phyloP scores from a whole-genome alignment of 1,140 invertebrate species.

The Trachelipus rathkii region DNA sequence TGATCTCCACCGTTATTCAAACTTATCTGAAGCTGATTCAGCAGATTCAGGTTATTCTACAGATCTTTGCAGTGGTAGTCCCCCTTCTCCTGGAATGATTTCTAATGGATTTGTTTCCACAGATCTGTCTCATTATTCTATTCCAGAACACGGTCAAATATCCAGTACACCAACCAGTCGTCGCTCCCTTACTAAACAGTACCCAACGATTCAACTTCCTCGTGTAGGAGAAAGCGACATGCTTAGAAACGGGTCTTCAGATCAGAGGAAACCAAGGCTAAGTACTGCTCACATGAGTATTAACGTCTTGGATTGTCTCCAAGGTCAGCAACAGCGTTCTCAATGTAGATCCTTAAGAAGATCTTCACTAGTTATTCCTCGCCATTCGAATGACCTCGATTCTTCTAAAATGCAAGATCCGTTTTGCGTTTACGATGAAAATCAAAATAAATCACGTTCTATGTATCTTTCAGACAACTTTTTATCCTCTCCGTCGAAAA shows the following conservation, averaged over 20 bases:
- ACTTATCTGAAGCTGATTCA: constrained; percentile 18
- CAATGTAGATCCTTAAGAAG: background rate
- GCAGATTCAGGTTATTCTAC: constrained; percentile 3
- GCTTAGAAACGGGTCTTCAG: background rate
- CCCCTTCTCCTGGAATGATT: background rate
- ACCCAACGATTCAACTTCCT: background rate
- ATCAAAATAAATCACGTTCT: background rate
- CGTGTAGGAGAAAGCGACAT: background rate
- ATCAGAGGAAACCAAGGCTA: background rate
- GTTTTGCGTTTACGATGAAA: background rate
- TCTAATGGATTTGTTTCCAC: background rate
- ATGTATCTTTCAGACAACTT: background rate
- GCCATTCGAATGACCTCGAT: background rate
- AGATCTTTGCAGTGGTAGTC: background rate
- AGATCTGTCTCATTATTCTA: background rate
- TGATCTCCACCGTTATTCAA: constrained; percentile 1
- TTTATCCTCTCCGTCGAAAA: background rate
- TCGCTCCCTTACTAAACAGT: background rate
- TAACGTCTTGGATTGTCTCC: background rate
- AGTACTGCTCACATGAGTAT: background rate
- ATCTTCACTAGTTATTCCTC: background rate
- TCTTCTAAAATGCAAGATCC: background rate
- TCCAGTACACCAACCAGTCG: background rate
- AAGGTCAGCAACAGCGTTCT: background rate
- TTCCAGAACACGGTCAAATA: background rate